These are phyloP conservation scores for Tetramorium parvispinum DNA, from an alignment of 1,140 invertebrate genomes.

Conservation along the genomic window DNA sequence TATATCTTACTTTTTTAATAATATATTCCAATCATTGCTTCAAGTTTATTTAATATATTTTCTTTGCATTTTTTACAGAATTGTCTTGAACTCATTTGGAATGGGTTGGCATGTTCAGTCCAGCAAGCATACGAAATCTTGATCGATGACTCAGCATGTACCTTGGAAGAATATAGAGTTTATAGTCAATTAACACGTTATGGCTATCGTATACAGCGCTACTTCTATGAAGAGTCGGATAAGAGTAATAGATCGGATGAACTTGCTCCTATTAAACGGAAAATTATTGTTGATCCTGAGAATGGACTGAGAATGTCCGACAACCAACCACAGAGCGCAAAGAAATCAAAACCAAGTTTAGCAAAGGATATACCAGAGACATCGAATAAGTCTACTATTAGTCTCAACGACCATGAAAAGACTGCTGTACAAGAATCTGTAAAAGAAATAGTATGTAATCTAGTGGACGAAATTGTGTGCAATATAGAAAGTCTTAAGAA, in stretches of 20 bases:
- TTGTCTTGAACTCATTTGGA: conserved; percentile 86
- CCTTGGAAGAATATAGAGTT: conserved; percentile 87
- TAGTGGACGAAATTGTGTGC: conserved; percentile 49
- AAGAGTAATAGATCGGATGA: conserved; percentile 64
- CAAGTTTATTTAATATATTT: conserved; percentile 39
- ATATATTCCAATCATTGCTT: background rate
- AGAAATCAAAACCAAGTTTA: background rate
- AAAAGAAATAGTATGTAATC: conserved; percentile 20
- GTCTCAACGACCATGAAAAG: background rate
- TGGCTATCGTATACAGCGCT: conserved; percentile 85
- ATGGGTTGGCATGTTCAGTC: conserved; percentile 86
- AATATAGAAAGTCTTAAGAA: background rate
- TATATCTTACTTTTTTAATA: background rate
- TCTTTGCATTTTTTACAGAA: conserved; percentile 84
- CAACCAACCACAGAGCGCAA: conserved; percentile 28
- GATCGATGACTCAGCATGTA: conserved; percentile 84
- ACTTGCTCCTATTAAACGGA: conserved; percentile 64
- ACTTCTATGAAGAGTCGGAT: conserved; percentile 71
- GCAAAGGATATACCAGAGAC: background rate
- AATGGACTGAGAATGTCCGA: conserved; percentile 76
- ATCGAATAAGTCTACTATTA: background rate
- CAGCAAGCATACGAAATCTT: conserved; percentile 88
- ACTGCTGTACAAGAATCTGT: background rate
- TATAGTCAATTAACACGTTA: conserved; percentile 87
- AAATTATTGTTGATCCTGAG: conserved; percentile 81